Conservation (phyloP, 2,113 vertebrate genomes). For the Rhinichthys klamathensis region DNA sequence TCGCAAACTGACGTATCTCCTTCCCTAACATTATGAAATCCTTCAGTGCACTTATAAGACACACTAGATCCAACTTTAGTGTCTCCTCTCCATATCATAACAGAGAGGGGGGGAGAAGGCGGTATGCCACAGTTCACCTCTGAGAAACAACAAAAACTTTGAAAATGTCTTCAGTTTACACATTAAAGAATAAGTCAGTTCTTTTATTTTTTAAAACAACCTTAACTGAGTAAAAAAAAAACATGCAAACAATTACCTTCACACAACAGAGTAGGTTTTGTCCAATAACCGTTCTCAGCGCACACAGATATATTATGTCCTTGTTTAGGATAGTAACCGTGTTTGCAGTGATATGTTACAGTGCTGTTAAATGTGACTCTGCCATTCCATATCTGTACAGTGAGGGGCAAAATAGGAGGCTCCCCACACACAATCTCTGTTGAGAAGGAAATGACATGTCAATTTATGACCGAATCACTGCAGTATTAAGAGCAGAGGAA, state of each 20-base stretch:
- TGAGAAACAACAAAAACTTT: neutral
- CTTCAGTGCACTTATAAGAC: conserved; percentile 40
- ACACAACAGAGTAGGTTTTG: conserved; percentile 69
- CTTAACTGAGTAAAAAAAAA: neutral
- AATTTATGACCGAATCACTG: neutral
- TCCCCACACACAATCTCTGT: conserved; percentile 60
- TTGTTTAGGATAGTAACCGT: conserved; percentile 64
- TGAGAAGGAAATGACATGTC: conserved; percentile 3
- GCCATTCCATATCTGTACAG: conserved; percentile 76
- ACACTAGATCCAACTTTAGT: conserved; percentile 11
- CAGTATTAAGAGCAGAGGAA: neutral
- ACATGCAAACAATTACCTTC: conserved; percentile 71
- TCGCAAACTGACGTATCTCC: conserved; percentile 27
- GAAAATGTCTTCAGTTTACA: neutral
- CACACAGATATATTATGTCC: conserved; percentile 71
- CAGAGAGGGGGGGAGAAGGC: neutral
- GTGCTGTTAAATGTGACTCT: conserved; percentile 71
- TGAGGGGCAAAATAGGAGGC: conserved; percentile 71
- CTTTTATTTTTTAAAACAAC: neutral
- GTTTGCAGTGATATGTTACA: conserved; percentile 72
- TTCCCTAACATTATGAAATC: conserved; percentile 38
- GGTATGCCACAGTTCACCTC: conserved; percentile 41
- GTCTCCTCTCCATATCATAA: conserved; percentile 39
- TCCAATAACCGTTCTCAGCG: conserved; percentile 75
- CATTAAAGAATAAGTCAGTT: neutral